Evolutionary conservation across 2,888 invertebrate genomes (phyloP).

Genomic region (Phorcus lineatus): DNA sequence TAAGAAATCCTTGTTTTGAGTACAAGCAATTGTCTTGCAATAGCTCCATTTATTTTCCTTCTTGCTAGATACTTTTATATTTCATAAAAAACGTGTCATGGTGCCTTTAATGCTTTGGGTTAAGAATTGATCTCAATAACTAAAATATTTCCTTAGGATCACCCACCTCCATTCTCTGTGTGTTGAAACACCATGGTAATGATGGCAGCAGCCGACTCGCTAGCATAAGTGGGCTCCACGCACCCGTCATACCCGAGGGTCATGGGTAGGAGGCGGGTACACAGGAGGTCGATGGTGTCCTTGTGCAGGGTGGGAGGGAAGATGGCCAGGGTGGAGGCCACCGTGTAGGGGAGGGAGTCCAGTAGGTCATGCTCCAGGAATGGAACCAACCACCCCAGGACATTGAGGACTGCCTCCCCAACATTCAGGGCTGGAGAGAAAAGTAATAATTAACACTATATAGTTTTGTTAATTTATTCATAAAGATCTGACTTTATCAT

Average conservation of each 20-base stretch:
- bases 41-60: too few species aligned
- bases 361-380: conserved; percentile 97
- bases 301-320: conserved; percentile 93
- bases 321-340: conserved; percentile 94
- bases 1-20: too few species aligned
- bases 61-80: too few species aligned
- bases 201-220: conserved; percentile 83
- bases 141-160: background rate
- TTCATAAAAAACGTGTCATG: too few species aligned
- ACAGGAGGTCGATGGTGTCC: conserved; percentile 94
- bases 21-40: too few species aligned
- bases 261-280: conserved; percentile 96
- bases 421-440: conserved; percentile 80
- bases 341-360: conserved; percentile 94
- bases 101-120: too few species aligned
- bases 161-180: conserved; percentile 89
- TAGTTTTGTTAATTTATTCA: too few species aligned
- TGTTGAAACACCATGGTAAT: conserved; percentile 99
- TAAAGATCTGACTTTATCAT: too few species aligned
- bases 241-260: conserved; percentile 80
- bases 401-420: conserved; percentile 94
- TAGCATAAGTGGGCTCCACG: conserved; percentile 71
- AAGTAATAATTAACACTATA: too few species aligned
- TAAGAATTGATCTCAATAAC: background rate
- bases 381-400: conserved; percentile 94